These are phyloP conservation scores for Hypercompe scribonia DNA, from an alignment of 2,888 invertebrate species.

Conservation along the genomic window DNA sequence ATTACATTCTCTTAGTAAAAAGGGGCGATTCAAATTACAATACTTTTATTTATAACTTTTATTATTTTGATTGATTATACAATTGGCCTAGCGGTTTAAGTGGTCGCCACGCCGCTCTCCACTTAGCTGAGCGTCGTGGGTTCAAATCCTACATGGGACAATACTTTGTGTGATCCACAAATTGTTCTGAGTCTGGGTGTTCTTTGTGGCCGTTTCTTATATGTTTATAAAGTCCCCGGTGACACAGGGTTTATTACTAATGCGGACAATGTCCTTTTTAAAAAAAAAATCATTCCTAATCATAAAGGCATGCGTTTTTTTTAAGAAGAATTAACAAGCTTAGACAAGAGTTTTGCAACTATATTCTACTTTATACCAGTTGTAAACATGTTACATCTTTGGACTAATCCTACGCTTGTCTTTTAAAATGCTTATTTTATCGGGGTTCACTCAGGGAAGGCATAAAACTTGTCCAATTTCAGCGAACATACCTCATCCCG, in stretches of 20 bases:
- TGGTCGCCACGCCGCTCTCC: too few relatives aligned
- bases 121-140: too few relatives aligned
- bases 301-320: background rate
- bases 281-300: background rate
- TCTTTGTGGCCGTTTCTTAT: too few relatives aligned
- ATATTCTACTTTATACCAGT: background rate
- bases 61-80: too few relatives aligned
- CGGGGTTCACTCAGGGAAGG: slow-evolving; percentile 18
- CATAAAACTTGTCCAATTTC: slow-evolving; percentile 51
- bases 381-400: background rate
- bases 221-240: too few relatives aligned
- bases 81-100: too few relatives aligned
- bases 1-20: slow-evolving; percentile 6
- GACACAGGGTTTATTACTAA: too few relatives aligned
- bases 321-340: background rate
- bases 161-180: too few relatives aligned
- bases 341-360: background rate
- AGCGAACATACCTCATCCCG: slow-evolving; percentile 56
- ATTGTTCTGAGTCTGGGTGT: too few relatives aligned
- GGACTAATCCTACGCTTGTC: background rate
- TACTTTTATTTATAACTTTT: too few relatives aligned
- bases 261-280: too few relatives aligned
- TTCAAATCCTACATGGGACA: too few relatives aligned
- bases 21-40: background rate
- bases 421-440: slow-evolving; percentile 10